Base-by-base conservation (phyloP, 1,140 invertebrate genomes). In the Ctenoplectra terminalis region DNA sequence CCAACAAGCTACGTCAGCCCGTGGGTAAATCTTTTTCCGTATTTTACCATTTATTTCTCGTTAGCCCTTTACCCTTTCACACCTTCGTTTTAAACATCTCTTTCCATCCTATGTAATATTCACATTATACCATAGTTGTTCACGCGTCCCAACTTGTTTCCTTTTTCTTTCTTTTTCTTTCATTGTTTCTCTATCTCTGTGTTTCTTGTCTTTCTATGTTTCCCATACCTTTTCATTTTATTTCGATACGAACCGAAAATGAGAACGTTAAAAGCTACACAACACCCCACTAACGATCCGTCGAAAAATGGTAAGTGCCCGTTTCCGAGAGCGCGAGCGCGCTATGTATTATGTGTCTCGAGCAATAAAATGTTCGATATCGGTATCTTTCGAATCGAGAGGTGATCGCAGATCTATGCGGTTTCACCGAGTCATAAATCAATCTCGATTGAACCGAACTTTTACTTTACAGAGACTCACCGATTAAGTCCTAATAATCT, bases 1-100 rank as follows among this genome's bases (percentile, higher is more conserved):
- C 13, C 48, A 67, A 31, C 50, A 3, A 69, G 37, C 48, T 77
- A 37, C 75, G n/a, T 46, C 63, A 29, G 13, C 13, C 37, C 74
- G 61, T 66, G 74, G 75, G 75, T 77, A 77, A 69, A 50, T 52
- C 6, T 20, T 40, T 67, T 69, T 56, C 1, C 63, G 13, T 69
- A 66, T 11, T 31, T 76, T 46, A 43, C 17, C n/a, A n/a, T n/a
- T n/a, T n/a, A n/a, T n/a, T n/a, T n/a, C n/a, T n/a, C n/a, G n/a
- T n/a, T n/a, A n/a, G n/a, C n/a, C n/a, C n/a, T n/a, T n/a, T n/a
- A n/a, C n/a, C n/a, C n/a, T n/a, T n/a, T n/a, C n/a, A n/a, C n/a
- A n/a, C n/a, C n/a, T n/a, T n/a, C n/a, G n/a, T n/a, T n/a, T n/a
- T n/a, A n/a, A n/a, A n/a, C n/a, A n/a, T n/a, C n/a, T n/a, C n/a